Evolutionary conservation across 2,888 invertebrate genomes (phyloP).

Genomic region (Zygaena filipendulae): DNA sequence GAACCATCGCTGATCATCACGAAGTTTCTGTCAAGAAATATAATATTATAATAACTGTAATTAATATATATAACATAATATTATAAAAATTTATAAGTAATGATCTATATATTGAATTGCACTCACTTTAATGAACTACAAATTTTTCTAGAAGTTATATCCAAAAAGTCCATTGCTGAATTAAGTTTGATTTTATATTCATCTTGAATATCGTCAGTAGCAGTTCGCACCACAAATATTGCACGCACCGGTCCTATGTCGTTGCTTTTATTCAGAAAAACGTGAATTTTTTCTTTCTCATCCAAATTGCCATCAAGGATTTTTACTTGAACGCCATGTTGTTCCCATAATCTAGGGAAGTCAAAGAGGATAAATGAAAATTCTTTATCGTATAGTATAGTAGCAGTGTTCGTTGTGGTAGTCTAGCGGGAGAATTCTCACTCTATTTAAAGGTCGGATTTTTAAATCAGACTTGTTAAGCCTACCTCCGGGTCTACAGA

Average conservation of each 20-base stretch:
- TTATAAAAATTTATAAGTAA: conserved; percentile 1
- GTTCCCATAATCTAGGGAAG: conserved; percentile 21
- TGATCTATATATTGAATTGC: too few relatives aligned
- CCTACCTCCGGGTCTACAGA: too few relatives aligned
- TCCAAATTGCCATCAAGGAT: conserved; percentile 8
- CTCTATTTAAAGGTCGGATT: conserved; percentile 2
- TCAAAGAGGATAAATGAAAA: conserved; percentile 1
- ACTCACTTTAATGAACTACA: too few relatives aligned
- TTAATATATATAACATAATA: too few relatives aligned
- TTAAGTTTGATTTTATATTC: too few relatives aligned
- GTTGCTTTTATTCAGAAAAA: too few relatives aligned
- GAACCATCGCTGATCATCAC: conserved; percentile 12
- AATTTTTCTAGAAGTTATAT: conserved; percentile 14
- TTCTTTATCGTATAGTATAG: conserved; percentile 1
- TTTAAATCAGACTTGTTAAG: too few relatives aligned
- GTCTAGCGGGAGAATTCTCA: conserved; percentile 4
- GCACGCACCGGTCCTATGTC: too few relatives aligned
- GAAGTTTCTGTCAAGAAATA: conserved; percentile 13
- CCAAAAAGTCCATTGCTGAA: too few relatives aligned
- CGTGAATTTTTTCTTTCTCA: conserved; percentile 11
- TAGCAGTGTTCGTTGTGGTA: conserved; percentile 3
- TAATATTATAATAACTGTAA: conserved; percentile 6
- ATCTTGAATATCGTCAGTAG: too few relatives aligned
- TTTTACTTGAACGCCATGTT: conserved; percentile 17
- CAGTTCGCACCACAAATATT: too few relatives aligned